Evolutionary conservation across 1,140 invertebrate species (phyloP).

Genomic region (Rhopalosiphum maidis): DNA sequence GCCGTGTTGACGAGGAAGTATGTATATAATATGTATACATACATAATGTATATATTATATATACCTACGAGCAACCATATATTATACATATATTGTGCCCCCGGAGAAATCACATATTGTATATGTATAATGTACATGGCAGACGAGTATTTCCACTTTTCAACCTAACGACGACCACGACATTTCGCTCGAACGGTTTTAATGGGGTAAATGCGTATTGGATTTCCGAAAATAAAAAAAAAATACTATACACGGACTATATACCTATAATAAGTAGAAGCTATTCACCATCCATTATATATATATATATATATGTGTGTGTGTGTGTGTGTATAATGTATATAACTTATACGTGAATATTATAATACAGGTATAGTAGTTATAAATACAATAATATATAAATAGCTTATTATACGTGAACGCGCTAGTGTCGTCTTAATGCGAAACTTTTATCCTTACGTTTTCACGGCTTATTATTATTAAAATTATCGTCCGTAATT

Average conservation of each 20-base stretch:
- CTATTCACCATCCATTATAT: background rate
- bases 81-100: background rate
- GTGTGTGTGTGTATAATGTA: no score
- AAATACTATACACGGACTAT: background rate
- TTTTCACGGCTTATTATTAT: background rate
- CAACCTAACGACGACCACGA: conserved; percentile 33
- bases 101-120: conserved; percentile 31
- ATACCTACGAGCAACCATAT: background rate
- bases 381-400: background rate
- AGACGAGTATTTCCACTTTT: conserved; percentile 51
- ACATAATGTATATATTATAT: background rate
- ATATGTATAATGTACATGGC: background rate
- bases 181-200: conserved; percentile 23
- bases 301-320: no score
- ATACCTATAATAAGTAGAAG: no score
- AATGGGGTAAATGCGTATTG: conserved; percentile 43
- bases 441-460: background rate
- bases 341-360: background rate
- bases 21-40: background rate
- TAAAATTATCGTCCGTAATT: background rate
- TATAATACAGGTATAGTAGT: background rate
- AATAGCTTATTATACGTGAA: background rate
- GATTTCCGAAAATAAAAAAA: conserved; percentile 34
- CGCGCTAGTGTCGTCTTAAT: no score
- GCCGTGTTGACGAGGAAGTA: background rate